These are phyloP conservation scores for Tanytarsus gracilentus DNA, from an alignment of 2,888 invertebrate genomes.

Conservation along the genomic window DNA sequence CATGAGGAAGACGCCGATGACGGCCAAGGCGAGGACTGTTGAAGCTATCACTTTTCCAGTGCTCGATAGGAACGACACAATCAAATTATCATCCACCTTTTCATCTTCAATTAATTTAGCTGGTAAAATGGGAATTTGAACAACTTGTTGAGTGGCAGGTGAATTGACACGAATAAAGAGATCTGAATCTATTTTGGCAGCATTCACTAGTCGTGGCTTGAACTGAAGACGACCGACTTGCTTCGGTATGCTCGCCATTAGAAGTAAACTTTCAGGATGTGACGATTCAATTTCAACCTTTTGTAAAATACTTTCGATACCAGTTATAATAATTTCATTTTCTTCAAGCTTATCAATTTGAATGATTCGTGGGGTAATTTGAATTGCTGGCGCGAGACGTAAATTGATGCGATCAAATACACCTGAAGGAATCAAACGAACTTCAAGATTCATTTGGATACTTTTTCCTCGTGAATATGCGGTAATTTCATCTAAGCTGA, in stretches of 20 bases:
- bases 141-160: slow-evolving; percentile 40
- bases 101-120: neutral
- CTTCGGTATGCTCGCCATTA: slow-evolving; percentile 37
- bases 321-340: slow-evolving; percentile 45
- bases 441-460: slow-evolving; percentile 40
- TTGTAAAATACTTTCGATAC: slow-evolving; percentile 49
- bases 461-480: slow-evolving; percentile 38
- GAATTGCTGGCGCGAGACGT: slow-evolving; percentile 41
- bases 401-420: slow-evolving; percentile 37
- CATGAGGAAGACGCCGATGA: neutral
- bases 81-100: neutral
- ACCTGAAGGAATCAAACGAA: slow-evolving; percentile 37
- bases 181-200: slow-evolving; percentile 37
- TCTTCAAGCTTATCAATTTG: slow-evolving; percentile 36
- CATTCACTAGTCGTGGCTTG: slow-evolving; percentile 36
- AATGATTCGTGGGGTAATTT: slow-evolving; percentile 37
- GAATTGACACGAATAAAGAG: slow-evolving; percentile 39
- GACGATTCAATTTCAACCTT: slow-evolving; percentile 45
- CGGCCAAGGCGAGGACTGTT: neutral
- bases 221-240: slow-evolving; percentile 39
- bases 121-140: slow-evolving; percentile 30
- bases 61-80: neutral
- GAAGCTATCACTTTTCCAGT: slow-evolving; percentile 14
- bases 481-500: slow-evolving; percentile 38
- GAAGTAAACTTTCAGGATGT: slow-evolving; percentile 37